Conservation (phyloP, 2,797 vertebrate genomes). For the Oreochromis mossambicus region DNA sequence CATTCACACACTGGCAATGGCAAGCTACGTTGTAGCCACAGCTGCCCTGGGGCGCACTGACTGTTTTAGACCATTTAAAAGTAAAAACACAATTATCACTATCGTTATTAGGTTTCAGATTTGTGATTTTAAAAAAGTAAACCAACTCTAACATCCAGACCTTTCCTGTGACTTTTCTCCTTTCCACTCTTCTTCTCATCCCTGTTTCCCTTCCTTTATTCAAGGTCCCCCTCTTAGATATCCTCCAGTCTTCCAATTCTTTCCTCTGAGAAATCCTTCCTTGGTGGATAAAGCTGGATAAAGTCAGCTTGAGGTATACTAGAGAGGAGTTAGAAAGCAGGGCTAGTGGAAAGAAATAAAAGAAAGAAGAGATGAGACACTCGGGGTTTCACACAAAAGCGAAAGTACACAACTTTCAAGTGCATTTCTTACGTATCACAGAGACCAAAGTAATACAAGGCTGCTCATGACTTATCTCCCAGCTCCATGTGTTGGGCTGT, state of each 20-base stretch:
- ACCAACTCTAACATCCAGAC: constrained; percentile 5
- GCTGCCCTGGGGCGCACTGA: no score
- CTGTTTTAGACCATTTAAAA: neutral
- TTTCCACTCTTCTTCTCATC: constrained; percentile 68
- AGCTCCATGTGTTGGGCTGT: neutral
- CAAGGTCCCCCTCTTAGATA: constrained; percentile 58
- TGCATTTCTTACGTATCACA: neutral
- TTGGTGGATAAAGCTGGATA: constrained; percentile 76
- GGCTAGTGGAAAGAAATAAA: constrained; percentile 25
- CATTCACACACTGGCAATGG: no score
- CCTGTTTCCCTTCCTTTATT: constrained; percentile 45
- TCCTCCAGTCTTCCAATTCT: constrained; percentile 75
- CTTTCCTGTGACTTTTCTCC: constrained; percentile 57
- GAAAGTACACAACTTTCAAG: constrained; percentile 7
- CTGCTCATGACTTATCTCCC: neutral
- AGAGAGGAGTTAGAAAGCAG: constrained; percentile 46
- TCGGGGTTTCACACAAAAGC: constrained; percentile 44
- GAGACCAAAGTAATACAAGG: neutral
- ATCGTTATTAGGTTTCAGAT: neutral
- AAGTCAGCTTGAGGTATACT: constrained; percentile 78
- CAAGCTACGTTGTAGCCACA: no score
- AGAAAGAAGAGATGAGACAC: constrained; percentile 37
- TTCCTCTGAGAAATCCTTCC: constrained; percentile 76
- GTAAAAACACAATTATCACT: neutral
- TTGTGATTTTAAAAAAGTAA: neutral